Evolutionary conservation across 2,888 invertebrate genomes (phyloP).

Genomic region (Eurytoma californica): DNA sequence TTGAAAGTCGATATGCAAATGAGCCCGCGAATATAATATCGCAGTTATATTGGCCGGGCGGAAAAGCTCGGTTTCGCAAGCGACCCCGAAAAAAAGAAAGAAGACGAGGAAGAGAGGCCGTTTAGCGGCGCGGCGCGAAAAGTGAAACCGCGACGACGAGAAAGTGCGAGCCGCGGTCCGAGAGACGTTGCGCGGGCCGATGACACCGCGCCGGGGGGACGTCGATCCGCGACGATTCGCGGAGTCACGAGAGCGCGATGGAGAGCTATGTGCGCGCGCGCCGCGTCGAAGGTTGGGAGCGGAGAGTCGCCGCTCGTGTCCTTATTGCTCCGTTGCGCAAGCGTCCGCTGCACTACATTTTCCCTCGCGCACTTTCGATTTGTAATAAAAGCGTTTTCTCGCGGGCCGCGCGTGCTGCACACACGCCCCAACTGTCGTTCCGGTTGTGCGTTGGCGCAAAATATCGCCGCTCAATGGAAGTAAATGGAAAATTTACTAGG

Average conservation of each 20-base stretch:
- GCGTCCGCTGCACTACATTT: background rate
- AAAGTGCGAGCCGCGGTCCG: conserved; percentile 15
- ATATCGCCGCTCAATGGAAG: too few relatives aligned
- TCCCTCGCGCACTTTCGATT: background rate
- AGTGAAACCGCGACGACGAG: conserved; percentile 68
- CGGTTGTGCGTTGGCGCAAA: too few relatives aligned
- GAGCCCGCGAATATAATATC: conserved; percentile 11
- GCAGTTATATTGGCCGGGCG: conserved; percentile 12
- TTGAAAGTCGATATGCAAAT: conserved; percentile 13
- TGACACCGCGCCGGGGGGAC: background rate
- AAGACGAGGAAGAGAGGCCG: conserved; percentile 59
- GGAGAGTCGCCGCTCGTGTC: background rate
- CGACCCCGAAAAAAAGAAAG: conserved; percentile 44
- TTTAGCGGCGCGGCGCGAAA: conserved; percentile 69
- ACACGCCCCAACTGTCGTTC: background rate
- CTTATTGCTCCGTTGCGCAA: background rate
- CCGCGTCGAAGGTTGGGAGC: background rate
- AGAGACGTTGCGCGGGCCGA: conserved; percentile 18
- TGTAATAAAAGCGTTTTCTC: conserved; percentile 5
- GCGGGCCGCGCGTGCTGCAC: background rate
- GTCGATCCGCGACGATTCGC: background rate
- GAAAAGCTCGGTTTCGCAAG: conserved; percentile 28
- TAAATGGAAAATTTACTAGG: too few relatives aligned
- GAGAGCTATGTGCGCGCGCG: background rate
- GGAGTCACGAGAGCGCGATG: background rate